phyloP scores from a whole-genome alignment of 2,888 invertebrate species.

The Aporophyla nigra region DNA sequence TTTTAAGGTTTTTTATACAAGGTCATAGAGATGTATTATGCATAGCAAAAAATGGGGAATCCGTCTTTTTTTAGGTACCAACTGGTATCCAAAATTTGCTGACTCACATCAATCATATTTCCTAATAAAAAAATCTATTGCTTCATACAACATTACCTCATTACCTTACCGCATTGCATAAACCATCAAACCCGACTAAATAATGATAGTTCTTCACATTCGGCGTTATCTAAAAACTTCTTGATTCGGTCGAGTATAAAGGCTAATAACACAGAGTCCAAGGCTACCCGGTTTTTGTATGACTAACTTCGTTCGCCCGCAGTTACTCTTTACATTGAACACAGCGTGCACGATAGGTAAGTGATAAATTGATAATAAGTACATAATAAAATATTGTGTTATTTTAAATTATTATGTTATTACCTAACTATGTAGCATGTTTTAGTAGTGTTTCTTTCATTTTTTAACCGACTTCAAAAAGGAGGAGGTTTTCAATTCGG shows the following conservation, averaged over 20 bases:
- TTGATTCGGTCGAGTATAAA: slow-evolving; percentile 53
- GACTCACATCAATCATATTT: not conserved
- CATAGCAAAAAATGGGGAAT: too few species aligned
- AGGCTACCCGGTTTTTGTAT: slow-evolving; percentile 56
- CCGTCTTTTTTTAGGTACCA: too few species aligned
- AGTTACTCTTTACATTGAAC: slow-evolving; percentile 36
- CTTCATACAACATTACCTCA: not conserved
- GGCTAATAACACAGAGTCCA: slow-evolving; percentile 59
- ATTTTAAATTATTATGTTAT: not conserved
- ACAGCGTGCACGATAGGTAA: slow-evolving; percentile 40
- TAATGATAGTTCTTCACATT: not conserved
- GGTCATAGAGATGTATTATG: too few species aligned
- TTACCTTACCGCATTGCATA: slow-evolving; percentile 3
- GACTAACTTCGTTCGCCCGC: slow-evolving; percentile 9
- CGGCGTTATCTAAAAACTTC: slow-evolving; percentile 39
- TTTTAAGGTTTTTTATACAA: too few species aligned
- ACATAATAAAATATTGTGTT: not conserved
- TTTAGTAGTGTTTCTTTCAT: slow-evolving; percentile 12
- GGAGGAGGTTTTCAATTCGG: too few species aligned
- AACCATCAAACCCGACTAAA: slow-evolving; percentile 15
- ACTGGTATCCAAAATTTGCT: too few species aligned
- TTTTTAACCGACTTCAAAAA: too few species aligned
- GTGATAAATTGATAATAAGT: slow-evolving; percentile 19
- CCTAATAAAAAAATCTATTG: not conserved
- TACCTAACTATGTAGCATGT: not conserved